phyloP scores from a whole-genome alignment of 1,140 invertebrate species.

The Nebria ingens region DNA sequence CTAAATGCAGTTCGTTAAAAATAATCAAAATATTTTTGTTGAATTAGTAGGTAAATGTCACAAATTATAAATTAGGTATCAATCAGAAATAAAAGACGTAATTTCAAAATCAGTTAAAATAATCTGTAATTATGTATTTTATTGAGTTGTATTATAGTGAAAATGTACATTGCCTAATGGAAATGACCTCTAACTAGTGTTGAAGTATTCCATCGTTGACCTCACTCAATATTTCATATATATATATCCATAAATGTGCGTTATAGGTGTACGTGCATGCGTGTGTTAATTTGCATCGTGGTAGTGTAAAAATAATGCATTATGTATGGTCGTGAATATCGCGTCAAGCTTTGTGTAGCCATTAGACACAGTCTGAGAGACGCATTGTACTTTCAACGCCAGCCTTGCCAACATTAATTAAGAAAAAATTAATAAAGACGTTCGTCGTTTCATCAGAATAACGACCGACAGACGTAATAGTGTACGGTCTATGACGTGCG shows the following conservation, averaged over 20 bases:
- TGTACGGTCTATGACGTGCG: no score
- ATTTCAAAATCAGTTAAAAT: background rate
- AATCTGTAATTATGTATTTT: background rate
- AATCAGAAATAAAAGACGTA: background rate
- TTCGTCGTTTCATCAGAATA: no score
- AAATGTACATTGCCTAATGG: background rate
- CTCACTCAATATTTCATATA: no score
- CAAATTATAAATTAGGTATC: background rate
- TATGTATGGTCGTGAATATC: background rate
- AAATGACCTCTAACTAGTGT: no score
- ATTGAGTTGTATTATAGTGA: background rate
- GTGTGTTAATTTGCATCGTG: background rate
- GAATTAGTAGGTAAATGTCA: background rate
- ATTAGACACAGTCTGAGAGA: background rate
- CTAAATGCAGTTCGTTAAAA: background rate
- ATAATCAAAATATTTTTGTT: background rate
- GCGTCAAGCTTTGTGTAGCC: background rate
- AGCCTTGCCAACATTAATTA: background rate
- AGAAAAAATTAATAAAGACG: background rate
- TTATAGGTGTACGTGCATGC: no score
- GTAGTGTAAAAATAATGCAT: background rate
- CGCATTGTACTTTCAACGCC: background rate
- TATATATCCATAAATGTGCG: no score
- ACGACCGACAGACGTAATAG: no score
- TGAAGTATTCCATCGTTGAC: no score